Conservation (phyloP, 1,140 invertebrate species). For the Eupristina koningsbergeri region DNA sequence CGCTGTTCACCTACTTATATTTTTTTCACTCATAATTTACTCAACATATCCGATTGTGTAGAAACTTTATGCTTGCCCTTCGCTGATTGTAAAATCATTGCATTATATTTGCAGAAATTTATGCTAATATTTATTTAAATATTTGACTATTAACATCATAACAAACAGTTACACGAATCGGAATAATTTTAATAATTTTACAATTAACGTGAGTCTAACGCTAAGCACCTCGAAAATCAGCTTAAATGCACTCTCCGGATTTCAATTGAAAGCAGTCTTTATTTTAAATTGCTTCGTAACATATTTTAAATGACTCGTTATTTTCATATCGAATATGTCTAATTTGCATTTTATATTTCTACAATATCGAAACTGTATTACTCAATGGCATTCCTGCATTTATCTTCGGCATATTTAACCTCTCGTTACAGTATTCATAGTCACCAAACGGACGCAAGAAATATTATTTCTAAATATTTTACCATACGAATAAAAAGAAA, state of each 20-base stretch:
- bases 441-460: neutral
- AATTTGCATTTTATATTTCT: slow-evolving; percentile 11
- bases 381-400: slow-evolving; percentile 25
- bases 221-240: no score
- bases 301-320: slow-evolving; percentile 11
- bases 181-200: no score
- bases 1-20: neutral
- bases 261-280: neutral
- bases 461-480: neutral
- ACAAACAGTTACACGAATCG: no score
- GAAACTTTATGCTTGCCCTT: neutral
- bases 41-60: neutral
- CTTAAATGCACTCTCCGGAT: no score
- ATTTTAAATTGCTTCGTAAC: neutral
- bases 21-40: neutral
- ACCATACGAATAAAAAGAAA: neutral
- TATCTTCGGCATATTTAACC: slow-evolving; percentile 10
- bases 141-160: no score
- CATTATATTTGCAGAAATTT: no score
- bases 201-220: no score
- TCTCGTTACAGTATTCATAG: neutral
- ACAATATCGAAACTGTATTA: slow-evolving; percentile 17
- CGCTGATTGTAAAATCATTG: neutral
- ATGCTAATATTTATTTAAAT: no score
- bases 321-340: neutral